phyloP scores from a whole-genome alignment of 2,888 invertebrate species.

The Caenorhabditis virilis region DNA sequence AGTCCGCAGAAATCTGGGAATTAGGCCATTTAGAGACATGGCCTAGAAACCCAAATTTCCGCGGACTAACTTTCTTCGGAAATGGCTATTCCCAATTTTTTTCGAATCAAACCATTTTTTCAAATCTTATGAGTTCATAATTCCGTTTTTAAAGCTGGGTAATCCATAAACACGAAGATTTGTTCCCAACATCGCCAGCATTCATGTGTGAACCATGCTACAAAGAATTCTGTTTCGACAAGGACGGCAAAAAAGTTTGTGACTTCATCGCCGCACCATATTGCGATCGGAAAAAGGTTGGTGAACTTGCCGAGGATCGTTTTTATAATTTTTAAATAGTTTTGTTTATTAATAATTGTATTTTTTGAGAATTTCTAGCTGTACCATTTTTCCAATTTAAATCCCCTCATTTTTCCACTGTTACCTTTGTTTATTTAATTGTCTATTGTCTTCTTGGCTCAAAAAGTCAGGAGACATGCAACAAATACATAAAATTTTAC shows the following conservation, averaged over 20 bases:
- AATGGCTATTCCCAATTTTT: no score
- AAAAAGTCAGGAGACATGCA: constrained; percentile 2
- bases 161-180: constrained; percentile 6
- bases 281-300: constrained; percentile 39
- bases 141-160: no score
- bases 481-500: constrained; percentile 34
- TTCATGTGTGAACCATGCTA: constrained; percentile 42
- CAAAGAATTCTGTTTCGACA: constrained; percentile 33
- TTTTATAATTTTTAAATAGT: neutral
- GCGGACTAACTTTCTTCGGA: no score
- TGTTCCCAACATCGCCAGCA: constrained; percentile 26
- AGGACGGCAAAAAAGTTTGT: constrained; percentile 26
- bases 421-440: neutral
- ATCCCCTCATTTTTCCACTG: neutral
- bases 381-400: neutral
- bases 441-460: neutral
- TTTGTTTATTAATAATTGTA: neutral
- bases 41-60: no score
- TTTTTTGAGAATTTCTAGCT: neutral
- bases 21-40: no score
- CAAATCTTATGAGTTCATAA: no score
- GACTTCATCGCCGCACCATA: constrained; percentile 46
- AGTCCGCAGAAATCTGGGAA: no score
- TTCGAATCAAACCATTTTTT: no score
- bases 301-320: neutral